Percentiles rank a stretch among this genome's conserved stretches.
Evolutionary conservation across 2,888 invertebrate genomes (phyloP).

Genomic region (Dryadula phaetusa): DNA sequence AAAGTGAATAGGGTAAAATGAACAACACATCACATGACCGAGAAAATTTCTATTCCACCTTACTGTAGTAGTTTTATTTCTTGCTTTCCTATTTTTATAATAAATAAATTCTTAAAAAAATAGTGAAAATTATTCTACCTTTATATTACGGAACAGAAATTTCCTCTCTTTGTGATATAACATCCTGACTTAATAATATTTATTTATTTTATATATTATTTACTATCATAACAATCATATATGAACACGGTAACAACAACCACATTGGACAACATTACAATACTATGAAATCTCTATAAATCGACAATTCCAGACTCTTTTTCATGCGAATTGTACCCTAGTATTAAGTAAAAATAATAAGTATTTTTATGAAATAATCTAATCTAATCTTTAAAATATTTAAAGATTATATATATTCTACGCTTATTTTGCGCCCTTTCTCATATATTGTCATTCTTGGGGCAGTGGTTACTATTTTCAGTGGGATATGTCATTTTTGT

Average conservation of each 20-base stretch:
- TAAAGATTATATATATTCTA: slow-evolving; percentile 9
- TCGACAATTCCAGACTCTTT: slow-evolving; percentile 2
- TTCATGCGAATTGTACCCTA: neutral
- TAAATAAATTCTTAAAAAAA: slow-evolving; percentile 50
- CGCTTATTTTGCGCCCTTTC: slow-evolving; percentile 41
- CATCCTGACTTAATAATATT: slow-evolving; percentile 41
- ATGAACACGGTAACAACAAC: slow-evolving; percentile 47
- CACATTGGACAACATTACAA: slow-evolving; percentile 65
- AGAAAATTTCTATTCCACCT: slow-evolving; percentile 84
- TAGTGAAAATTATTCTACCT: slow-evolving; percentile 71
- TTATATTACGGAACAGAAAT: slow-evolving; percentile 76
- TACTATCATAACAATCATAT: slow-evolving; percentile 49
- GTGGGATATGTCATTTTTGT: slow-evolving; percentile 47
- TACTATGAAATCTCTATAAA: slow-evolving; percentile 30
- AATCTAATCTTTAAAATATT: slow-evolving; percentile 16
- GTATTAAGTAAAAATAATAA: slow-evolving; percentile 6
- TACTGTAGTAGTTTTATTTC: slow-evolving; percentile 58
- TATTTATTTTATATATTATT: slow-evolving; percentile 44
- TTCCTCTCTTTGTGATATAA: slow-evolving; percentile 74
- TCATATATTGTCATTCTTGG: slow-evolving; percentile 45
- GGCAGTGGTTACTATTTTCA: slow-evolving; percentile 45
- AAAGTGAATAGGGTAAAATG: slow-evolving; percentile 56
- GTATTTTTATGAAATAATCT: slow-evolving; percentile 7
- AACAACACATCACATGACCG: slow-evolving; percentile 71
- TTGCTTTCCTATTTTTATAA: slow-evolving; percentile 73